A percentile compares a stretch with the other conserved stretches of the same genome.
Conservation (phyloP, 2,888 invertebrate genomes). For the Pharmacophagus antenor region DNA sequence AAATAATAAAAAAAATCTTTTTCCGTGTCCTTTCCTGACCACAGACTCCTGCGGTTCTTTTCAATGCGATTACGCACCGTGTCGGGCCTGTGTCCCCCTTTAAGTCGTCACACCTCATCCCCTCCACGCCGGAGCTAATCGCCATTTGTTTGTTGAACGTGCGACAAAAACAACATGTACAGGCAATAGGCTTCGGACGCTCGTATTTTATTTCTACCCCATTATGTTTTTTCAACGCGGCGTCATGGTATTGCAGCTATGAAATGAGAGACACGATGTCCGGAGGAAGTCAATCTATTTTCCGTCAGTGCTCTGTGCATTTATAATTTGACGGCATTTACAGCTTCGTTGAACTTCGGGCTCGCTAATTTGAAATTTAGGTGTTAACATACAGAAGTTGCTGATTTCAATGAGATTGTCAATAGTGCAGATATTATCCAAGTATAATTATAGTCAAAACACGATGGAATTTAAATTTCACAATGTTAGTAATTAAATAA, state of each 20-base stretch:
- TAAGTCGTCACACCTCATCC: conserved; percentile 38
- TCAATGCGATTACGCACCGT: conserved; percentile 66
- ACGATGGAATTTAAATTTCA: too few species aligned
- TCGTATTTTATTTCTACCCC: conserved; percentile 39
- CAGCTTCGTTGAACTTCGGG: too few species aligned
- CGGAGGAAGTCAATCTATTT: not conserved
- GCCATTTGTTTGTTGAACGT: conserved; percentile 73
- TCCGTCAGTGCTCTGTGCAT: not conserved
- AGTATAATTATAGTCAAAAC: too few species aligned
- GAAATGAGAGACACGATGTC: conserved; percentile 23
- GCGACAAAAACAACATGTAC: conserved; percentile 66
- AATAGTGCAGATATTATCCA: too few species aligned
- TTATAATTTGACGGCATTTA: not conserved
- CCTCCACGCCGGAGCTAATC: conserved; percentile 53
- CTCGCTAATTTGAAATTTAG: too few species aligned
- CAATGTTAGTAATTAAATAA: too few species aligned
- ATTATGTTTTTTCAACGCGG: conserved; percentile 20
- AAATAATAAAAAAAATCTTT: conserved; percentile 43
- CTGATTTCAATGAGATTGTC: too few species aligned
- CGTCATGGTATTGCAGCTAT: conserved; percentile 14
- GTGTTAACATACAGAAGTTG: too few species aligned
- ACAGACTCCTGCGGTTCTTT: conserved; percentile 69
- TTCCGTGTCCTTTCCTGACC: conserved; percentile 54
- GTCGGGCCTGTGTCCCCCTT: conserved; percentile 44
- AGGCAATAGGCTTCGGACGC: conserved; percentile 48